A percentile compares a stretch with the other conserved stretches of the same genome.
Evolutionary conservation across 1,140 invertebrate species (phyloP).

Genomic region (Drosophila ficusphila): DNA sequence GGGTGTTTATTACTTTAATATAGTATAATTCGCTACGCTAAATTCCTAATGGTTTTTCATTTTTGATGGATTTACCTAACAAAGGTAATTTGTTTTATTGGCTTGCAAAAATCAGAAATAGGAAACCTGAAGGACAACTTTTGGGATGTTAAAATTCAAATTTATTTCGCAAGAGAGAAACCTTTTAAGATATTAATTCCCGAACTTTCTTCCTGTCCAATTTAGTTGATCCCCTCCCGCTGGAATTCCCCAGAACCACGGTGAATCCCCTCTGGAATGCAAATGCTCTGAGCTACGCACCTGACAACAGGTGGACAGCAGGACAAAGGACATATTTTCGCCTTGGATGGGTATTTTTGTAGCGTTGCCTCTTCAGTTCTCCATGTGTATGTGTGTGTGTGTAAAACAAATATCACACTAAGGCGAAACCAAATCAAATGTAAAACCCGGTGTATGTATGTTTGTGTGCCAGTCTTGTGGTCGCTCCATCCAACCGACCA

Average conservation of each 20-base stretch:
- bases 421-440: conserved; percentile 77
- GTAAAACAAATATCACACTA: conserved; percentile 70
- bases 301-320: conserved; percentile 28
- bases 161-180: too few species aligned
- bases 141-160: too few species aligned
- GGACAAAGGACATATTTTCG: conserved; percentile 36
- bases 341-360: conserved; percentile 37
- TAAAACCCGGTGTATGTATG: conserved; percentile 40
- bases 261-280: conserved; percentile 13
- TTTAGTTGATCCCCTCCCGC: background rate
- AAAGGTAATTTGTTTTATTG: too few species aligned
- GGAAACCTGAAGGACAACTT: too few species aligned
- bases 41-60: too few species aligned
- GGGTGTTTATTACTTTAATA: too few species aligned
- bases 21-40: too few species aligned
- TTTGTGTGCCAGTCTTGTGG: conserved; percentile 41
- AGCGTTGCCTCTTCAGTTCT: conserved; percentile 19
- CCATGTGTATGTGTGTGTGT: conserved; percentile 10
- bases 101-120: too few species aligned
- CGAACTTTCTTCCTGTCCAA: background rate
- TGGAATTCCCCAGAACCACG: background rate
- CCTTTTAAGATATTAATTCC: background rate
- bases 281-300: conserved; percentile 21
- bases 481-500: background rate
- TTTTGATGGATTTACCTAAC: too few species aligned